Base-by-base conservation (phyloP, 2,113 vertebrate genomes). In the Grantiella picta region DNA sequence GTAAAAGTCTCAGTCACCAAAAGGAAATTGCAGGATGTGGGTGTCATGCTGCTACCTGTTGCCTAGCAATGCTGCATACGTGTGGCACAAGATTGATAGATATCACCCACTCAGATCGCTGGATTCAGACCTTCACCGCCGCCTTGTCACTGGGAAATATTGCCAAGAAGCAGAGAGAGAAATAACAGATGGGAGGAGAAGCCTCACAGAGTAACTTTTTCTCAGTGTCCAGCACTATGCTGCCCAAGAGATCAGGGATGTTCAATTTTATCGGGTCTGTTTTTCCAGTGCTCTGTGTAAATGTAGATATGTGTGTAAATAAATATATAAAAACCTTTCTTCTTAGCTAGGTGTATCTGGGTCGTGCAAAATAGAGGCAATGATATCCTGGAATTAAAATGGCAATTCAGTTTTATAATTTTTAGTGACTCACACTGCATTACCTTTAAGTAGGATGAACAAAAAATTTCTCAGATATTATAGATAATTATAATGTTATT, bases 21-120 rank as follows among this genome's bases (percentile, higher is more conserved):
- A 93, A 95, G 90, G 96, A 97, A 97, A 97, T 96, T 97, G 82
- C 90, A 95, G 96, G 61, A 64, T 95, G 97, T 96, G 95, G 96
- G 96, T 90, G 97, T 96, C 59, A 4, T 92, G 93, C 93, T 90
- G 94, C 90, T 93, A 93, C 93, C 84, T 88, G 96, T 97, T 97
- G 96, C 97, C 96, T 97, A 97, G 97, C 96, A 97, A 97, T 96
- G 89, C 56, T 94, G 83, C 96, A 91, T 96, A 91, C 80, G 90
- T 95, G 94, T 86, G 86, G 95, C 83, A 87, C 64, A 94, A 97
- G 97, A 97, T 97, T 97, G 96, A 97, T 96, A 86, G 96, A 84
- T 97, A 96, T 97, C 97, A 97, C 97, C 96, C 96, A 97, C 97
- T 97, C 96, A 96, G 96, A 97, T 92, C 77, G 54, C 94, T 95